Conservation (phyloP, 2,797 vertebrate genomes). For the Molossus molossus region DNA sequence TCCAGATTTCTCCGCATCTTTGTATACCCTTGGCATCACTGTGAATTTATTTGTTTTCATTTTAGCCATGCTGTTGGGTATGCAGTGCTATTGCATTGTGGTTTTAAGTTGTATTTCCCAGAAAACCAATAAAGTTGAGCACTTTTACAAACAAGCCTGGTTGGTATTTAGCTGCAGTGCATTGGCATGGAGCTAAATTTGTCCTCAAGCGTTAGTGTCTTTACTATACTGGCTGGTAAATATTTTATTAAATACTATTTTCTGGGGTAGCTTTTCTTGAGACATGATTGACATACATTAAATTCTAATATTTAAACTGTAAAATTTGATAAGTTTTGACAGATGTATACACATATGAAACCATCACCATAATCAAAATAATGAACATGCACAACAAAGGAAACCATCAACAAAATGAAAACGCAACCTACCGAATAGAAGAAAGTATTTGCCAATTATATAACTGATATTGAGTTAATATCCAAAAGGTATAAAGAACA, state of each 20-base stretch:
- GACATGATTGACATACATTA: background rate
- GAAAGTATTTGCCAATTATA: background rate
- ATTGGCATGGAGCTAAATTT: background rate
- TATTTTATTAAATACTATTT: background rate
- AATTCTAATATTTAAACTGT: background rate
- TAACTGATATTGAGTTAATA: background rate
- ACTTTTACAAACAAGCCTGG: background rate
- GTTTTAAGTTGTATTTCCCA: background rate
- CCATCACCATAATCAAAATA: background rate
- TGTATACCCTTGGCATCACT: background rate
- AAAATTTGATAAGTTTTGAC: conserved; percentile 5
- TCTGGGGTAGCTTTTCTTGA: background rate
- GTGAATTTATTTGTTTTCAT: background rate
- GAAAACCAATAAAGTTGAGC: background rate
- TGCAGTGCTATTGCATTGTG: background rate
- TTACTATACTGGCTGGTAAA: background rate
- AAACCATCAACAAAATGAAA: background rate
- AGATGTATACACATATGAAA: background rate
- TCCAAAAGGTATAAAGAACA: conserved; percentile 27
- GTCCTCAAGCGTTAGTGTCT: background rate
- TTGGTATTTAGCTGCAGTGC: background rate
- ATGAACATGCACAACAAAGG: background rate
- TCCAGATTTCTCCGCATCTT: background rate
- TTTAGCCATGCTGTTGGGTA: background rate
- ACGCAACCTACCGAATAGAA: background rate